Evolutionary conservation across 2,888 invertebrate species (phyloP), one percentile per base, ranked within the genome.

Genomic region (Netelia melanura): DNA sequence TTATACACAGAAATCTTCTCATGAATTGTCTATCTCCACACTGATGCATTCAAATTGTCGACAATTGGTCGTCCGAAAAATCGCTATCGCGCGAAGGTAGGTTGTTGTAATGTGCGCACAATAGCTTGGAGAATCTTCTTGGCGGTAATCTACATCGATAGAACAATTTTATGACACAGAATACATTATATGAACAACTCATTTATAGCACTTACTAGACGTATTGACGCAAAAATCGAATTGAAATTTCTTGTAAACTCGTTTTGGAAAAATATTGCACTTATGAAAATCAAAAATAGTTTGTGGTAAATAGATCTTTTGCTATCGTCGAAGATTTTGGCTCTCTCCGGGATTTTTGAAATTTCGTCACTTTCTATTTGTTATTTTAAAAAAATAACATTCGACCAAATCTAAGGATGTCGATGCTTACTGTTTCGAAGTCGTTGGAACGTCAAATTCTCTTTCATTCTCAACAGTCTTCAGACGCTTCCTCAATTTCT

Each of bases 41-140:
- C 9, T 62, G 65, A 38, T 2, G 3, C 21, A 43, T 11, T 84
- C 54, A 87, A 14, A 87, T 80, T 8, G 76, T 83, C n/a, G 90
- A 91, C 11, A 81, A 10, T 77, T 90, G 87, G 72, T 91, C 89
- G 23, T 91, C 91, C 1, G 91, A 91, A 44, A 92, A 82, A 10
- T 87, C 70, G 25, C 86, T 87, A 38, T 88, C 86, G 43, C 61
- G 54, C 9, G n/a, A 6, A 6, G 84, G 84, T 30, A 87, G 78
- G 74, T 81, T 70, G 64, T 74, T 68, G 70, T 85, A 77, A 81
- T 86, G 88, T 5, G 30, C 74, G 52, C 70, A 89, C 11, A 68
- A 86, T 38, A 86, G 2, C 25, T 74, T 67, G 2, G 54, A 48
- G 25, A 71, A 8, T 71, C 38, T 52, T 86, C 44, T 68, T 54